Base-by-base conservation (phyloP, 2,797 vertebrate species). In the Carapus acus region DNA sequence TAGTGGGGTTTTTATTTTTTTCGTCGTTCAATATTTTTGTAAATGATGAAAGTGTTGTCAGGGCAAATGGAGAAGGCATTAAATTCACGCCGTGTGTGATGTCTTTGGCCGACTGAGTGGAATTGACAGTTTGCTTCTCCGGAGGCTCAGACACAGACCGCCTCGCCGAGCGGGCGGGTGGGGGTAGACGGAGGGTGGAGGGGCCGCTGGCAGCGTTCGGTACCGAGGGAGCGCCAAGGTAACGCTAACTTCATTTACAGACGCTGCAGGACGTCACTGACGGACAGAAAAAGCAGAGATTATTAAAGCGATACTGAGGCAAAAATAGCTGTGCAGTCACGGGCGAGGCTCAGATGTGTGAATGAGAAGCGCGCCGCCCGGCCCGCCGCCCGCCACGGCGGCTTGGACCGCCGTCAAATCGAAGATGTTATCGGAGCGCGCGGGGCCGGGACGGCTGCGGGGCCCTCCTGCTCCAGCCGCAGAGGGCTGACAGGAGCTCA, bases 241-340 rank as follows among this genome's bases (percentile, higher is more conserved):
- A 69, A 69, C 67, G 47, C 73, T 82, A 82, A 87, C 62, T 80
- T 83, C 72, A 84, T 87, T 85, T 79, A 78, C 85, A 87, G 87
- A 79, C 74, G 65, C 65, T 19, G 83, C 80, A 9, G 24, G 9
- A 9, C 24, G 24, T 5, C 5, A 9, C 4, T 5, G 24, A 27
- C 4, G 9, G 24, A 78, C 83, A 82, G 80, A 77, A 80, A 80
- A 67, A 58, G 51, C 55, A 44, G 67, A 67, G 47, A 66, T 67
- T 40, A 49, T 74, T 75, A 73, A 58, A 60, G 65, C 67, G 61
- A 59, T 40, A 33, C 34, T n/a, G 24, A 27, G 54, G 54, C 40
- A 73, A 74, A 49, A 49, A 49, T 16, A 43, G 34, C 34, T 50
- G 29, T 44, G 15, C 38, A 46, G 18, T 20, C 39, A 33, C 39